phyloP scores from a whole-genome alignment of 2,797 vertebrate genomes.

The Falco peregrinus region DNA sequence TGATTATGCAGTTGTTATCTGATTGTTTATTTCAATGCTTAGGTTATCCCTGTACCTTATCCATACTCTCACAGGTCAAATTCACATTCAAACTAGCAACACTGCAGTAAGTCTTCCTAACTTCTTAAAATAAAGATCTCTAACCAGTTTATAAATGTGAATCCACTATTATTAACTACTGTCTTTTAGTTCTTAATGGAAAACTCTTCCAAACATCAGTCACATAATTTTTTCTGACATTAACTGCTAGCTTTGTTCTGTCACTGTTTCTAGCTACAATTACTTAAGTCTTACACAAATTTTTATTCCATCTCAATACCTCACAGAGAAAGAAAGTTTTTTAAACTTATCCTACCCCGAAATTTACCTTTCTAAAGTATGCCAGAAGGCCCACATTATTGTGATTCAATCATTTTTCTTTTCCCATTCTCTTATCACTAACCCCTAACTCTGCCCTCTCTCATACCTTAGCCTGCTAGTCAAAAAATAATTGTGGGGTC shows the following conservation, averaged over 20 bases:
- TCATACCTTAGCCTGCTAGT: not conserved
- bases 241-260: not conserved
- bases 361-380: not conserved
- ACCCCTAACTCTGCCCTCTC: not conserved
- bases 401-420: not conserved
- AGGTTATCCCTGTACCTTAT: not conserved
- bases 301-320: not conserved
- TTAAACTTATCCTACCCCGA: not conserved
- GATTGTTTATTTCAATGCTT: not conserved
- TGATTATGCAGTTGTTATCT: not conserved
- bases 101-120: not conserved
- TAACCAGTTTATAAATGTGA: not conserved
- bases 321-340: not conserved
- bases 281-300: not conserved
- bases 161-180: not conserved
- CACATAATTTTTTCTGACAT: not conserved
- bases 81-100: not conserved
- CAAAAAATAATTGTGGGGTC: not conserved
- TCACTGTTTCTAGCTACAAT: not conserved
- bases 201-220: not conserved
- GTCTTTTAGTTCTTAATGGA: not conserved
- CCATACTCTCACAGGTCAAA: not conserved
- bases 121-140: not conserved
- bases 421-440: not conserved
- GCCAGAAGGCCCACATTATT: not conserved